Conservation (phyloP, 2,888 invertebrate genomes). For the Neoascia interrupta region DNA sequence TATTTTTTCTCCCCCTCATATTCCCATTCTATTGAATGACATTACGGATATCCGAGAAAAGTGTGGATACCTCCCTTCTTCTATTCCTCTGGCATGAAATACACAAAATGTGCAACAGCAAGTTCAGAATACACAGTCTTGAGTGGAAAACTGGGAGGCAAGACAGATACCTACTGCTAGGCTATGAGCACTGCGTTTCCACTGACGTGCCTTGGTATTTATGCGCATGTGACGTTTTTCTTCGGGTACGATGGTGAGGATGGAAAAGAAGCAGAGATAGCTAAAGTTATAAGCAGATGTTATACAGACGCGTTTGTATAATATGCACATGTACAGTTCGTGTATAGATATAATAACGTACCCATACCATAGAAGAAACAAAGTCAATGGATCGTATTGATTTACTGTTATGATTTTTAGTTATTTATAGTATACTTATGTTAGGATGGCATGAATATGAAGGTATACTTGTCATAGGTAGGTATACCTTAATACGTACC, state of each 20-base stretch:
- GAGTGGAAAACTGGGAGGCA: too few relatives aligned
- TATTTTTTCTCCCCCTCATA: too few relatives aligned
- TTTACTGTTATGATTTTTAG: conserved; percentile 7
- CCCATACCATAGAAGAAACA: not conserved
- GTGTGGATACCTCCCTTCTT: too few relatives aligned
- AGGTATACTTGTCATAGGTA: not conserved
- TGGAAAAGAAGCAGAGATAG: not conserved
- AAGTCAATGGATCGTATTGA: conserved; percentile 12
- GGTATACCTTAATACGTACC: not conserved
- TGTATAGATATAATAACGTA: not conserved
- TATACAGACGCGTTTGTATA: too few relatives aligned
- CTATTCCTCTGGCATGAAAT: too few relatives aligned
- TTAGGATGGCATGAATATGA: not conserved
- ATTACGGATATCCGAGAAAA: too few relatives aligned
- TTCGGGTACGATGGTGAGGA: not conserved
- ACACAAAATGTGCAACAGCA: too few relatives aligned
- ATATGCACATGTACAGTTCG: not conserved
- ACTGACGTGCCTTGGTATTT: conserved; percentile 9
- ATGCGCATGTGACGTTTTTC: conserved; percentile 43
- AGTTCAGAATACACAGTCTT: too few relatives aligned
- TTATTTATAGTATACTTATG: not conserved
- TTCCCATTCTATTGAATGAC: too few relatives aligned
- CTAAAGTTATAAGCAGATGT: too few relatives aligned
- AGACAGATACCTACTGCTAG: not conserved
- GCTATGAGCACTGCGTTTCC: too few relatives aligned